Conservation (phyloP, 2,113 vertebrate species). For the Sinocyclocheilus anshuiensis region DNA sequence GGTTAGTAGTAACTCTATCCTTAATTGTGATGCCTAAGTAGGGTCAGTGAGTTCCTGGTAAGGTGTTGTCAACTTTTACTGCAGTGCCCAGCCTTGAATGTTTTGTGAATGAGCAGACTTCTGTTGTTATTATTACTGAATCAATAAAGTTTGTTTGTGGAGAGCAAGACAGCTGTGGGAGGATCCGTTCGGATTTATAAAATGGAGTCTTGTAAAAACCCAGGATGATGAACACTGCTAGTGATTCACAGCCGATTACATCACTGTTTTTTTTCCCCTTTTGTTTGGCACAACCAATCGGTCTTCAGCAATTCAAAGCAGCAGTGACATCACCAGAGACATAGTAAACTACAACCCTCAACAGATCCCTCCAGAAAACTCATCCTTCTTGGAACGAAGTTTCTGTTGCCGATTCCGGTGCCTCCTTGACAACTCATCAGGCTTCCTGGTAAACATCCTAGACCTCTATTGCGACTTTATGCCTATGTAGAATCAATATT, state of each 20-base stretch:
- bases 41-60: neutral
- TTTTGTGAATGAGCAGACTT: constrained; percentile 21
- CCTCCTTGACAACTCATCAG: constrained; percentile 75
- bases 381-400: constrained; percentile 74
- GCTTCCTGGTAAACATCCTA: constrained; percentile 70
- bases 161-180: neutral
- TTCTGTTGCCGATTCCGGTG: constrained; percentile 77
- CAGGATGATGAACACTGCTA: neutral
- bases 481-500: neutral
- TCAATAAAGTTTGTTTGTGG: constrained; percentile 19
- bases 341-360: constrained; percentile 55
- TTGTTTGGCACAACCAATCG: neutral
- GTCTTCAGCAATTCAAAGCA: constrained; percentile 54
- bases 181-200: constrained; percentile 5
- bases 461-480: neutral
- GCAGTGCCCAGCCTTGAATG: neutral
- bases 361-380: constrained; percentile 70
- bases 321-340: constrained; percentile 51
- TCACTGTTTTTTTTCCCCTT: neutral
- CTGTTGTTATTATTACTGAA: constrained; percentile 35
- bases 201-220: neutral
- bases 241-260: neutral
- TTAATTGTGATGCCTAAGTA: neutral
- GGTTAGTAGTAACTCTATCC: constrained; percentile 45
- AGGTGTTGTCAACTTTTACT: neutral